Base-by-base conservation (phyloP, 1,140 invertebrate species). In the Neelides sp. region DNA sequence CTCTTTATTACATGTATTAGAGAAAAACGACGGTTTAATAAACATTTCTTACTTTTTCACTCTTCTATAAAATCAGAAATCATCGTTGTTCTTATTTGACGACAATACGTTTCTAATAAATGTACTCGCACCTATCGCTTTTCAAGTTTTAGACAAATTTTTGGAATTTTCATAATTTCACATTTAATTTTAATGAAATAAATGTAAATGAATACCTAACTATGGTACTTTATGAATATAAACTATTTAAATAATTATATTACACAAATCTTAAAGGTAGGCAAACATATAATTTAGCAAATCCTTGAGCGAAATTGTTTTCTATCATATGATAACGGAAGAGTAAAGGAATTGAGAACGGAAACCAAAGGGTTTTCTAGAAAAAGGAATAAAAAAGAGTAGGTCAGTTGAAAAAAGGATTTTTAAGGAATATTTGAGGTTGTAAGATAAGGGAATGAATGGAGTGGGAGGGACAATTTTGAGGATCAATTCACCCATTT, bases 91-190 rank as follows among this genome's bases (percentile, higher is more conserved):
- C 5, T 39, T 19, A 7, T 39, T 39, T 39, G 15, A 39, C 37
- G 5, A 39, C 12, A 15, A 39, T 30, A 20, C 45, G 37, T 47
- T 15, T 8, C 20, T 23, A 40, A 19, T 20, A 40, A 40, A 40
- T 40, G 24, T 40, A 22, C 37, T 23, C 37, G 37, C 37, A 22
- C 19, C 2, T 22, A 23, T 22, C 15, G 19, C 13, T 40, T 3
- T 40, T 19, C 2, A 2, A 20, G 17, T 17, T 40, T 13, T 3
- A 24, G 7, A 42, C 28, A 12, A 27, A 4, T 10, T 12, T 20
- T n/a, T n/a, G 41, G 41, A 39, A 39, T 8, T n/a, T n/a, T n/a
- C n/a, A n/a, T 53, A 47, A 46, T 42, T 10, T 43, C 10, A 43
- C 22, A 8, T 26, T 19, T 4, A 43, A 43, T 43, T 43, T 43